A percentile compares a stretch with the other conserved stretches of the same genome.
Conservation (phyloP, 2,113 vertebrate genomes). For the Ammodramus savannarum region DNA sequence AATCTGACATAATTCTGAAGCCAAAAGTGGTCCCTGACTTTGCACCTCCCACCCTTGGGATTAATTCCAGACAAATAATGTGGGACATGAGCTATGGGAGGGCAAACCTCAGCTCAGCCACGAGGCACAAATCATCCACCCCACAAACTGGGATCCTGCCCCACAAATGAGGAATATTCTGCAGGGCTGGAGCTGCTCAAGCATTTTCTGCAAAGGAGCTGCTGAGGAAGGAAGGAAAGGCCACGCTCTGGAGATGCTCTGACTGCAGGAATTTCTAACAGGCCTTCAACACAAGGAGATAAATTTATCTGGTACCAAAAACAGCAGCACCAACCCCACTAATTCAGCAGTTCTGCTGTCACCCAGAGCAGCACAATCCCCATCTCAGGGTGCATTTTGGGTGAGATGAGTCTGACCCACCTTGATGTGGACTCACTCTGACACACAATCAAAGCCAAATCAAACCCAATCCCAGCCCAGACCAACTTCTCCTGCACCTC, state of each 20-base stretch:
- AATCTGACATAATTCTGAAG: neutral
- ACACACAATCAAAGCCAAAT: neutral
- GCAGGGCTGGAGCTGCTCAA: neutral
- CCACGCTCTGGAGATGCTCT: neutral
- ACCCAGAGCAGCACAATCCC: neutral
- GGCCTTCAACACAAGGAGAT: neutral
- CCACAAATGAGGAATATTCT: rapidly evolving
- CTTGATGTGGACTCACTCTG: rapidly evolving
- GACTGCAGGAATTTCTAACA: no score
- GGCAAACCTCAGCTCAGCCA: neutral
- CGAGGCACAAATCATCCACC: rapidly evolving
- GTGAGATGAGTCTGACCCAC: rapidly evolving
- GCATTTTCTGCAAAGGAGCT: neutral
- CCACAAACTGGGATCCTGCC: rapidly evolving
- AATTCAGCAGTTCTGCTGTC: neutral
- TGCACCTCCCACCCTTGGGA: neutral
- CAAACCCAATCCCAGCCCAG: neutral
- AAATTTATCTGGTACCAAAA: neutral
- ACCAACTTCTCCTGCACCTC: neutral
- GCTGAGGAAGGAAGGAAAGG: neutral
- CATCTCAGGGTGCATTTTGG: rapidly evolving
- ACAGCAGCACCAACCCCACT: rapidly evolving
- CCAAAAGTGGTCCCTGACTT: neutral
- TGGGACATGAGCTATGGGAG: neutral
- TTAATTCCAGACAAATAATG: neutral